A percentile compares a stretch with the other conserved stretches of the same genome.
These are phyloP conservation scores for Melanotaenia maccullochi DNA, from an alignment of 2,797 vertebrate genomes.

Conservation along the genomic window DNA sequence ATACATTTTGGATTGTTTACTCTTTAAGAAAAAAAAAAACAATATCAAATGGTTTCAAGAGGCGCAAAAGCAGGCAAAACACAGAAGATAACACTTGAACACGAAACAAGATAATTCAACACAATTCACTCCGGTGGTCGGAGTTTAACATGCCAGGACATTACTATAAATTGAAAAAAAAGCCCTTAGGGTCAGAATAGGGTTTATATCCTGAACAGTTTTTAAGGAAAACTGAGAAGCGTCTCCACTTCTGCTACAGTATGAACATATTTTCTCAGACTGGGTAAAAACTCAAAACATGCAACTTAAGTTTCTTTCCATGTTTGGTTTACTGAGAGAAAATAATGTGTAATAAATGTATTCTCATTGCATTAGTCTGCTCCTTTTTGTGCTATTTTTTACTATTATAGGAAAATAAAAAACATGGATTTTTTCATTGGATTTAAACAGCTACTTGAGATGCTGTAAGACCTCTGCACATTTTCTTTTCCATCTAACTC, in stretches of 20 bases:
- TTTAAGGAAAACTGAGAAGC: neutral
- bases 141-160: slow-evolving; percentile 26
- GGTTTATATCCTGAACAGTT: neutral
- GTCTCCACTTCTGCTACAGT: neutral
- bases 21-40: slow-evolving; percentile 8
- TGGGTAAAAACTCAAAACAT: neutral
- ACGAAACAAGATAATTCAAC: slow-evolving; percentile 36
- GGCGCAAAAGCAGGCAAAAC: slow-evolving; percentile 53
- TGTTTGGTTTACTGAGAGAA: neutral
- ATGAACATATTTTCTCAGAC: neutral
- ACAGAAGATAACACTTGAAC: slow-evolving; percentile 28
- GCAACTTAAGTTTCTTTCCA: neutral
- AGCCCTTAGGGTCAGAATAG: neutral
- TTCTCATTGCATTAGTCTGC: neutral
- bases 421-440: slow-evolving; percentile 10
- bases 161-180: slow-evolving; percentile 5
- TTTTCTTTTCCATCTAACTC: slow-evolving; percentile 27
- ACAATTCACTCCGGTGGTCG: slow-evolving; percentile 8
- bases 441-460: slow-evolving; percentile 4
- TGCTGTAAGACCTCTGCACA: slow-evolving; percentile 4
- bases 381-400: slow-evolving; percentile 12
- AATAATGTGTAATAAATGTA: neutral
- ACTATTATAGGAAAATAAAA: slow-evolving; percentile 8
- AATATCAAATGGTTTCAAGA: slow-evolving; percentile 32
- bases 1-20: slow-evolving; percentile 5